Evolutionary conservation across 2,888 invertebrate species (phyloP).

Genomic region (Germaria angustata): DNA sequence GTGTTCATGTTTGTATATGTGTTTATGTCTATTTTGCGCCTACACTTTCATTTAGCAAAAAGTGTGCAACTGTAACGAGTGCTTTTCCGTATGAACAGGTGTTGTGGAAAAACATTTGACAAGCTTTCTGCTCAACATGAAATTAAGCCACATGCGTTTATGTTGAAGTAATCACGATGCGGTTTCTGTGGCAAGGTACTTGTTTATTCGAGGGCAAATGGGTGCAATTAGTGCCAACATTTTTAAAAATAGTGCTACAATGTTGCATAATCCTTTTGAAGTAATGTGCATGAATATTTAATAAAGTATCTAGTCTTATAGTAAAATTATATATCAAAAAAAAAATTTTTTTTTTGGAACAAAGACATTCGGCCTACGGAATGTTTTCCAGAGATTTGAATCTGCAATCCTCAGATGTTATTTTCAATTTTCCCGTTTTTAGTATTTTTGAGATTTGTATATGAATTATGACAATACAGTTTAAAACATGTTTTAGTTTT

Average conservation of each 20-base stretch:
- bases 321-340: no score
- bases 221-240: conserved; percentile 1
- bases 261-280: background rate
- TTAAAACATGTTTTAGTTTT: no score
- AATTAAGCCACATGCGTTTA: conserved; percentile 66
- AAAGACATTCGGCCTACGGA: no score
- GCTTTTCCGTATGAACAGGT: conserved; percentile 52
- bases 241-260: background rate
- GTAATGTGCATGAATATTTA: no score
- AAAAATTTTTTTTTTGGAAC: no score
- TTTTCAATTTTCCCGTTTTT: no score
- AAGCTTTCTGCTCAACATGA: conserved; percentile 61
- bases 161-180: conserved; percentile 63
- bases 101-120: conserved; percentile 66
- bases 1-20: background rate
- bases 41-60: background rate
- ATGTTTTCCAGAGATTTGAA: no score
- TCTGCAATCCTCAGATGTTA: no score
- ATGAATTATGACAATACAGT: no score
- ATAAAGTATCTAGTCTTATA: no score
- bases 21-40: background rate
- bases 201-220: background rate
- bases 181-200: conserved; percentile 40
- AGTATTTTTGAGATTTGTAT: no score
- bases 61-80: conserved; percentile 5